These are phyloP conservation scores for Ophiothrix spiculata DNA, from an alignment of 35 echinoderm and acorn worm genomes.

Conservation along the genomic window DNA sequence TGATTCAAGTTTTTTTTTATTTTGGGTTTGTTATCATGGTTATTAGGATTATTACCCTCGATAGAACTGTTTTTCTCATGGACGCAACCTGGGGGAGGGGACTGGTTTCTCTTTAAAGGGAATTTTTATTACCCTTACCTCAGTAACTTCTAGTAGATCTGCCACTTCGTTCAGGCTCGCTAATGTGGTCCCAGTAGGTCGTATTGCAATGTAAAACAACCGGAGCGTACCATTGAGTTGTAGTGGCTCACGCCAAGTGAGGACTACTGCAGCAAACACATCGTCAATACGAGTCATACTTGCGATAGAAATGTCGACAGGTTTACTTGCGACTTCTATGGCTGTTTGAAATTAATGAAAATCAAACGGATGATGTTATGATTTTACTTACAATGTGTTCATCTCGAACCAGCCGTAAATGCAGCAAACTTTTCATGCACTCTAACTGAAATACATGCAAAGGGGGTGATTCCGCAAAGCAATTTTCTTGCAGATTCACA, in stretches of 20 bases:
- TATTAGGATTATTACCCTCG: too few relatives aligned
- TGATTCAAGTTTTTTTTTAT: too few relatives aligned
- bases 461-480: too few relatives aligned
- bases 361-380: not conserved
- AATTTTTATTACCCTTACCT: too few relatives aligned
- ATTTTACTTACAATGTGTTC: not conserved
- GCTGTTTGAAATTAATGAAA: not conserved
- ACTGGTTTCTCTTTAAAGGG: too few relatives aligned
- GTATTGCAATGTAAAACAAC: not conserved
- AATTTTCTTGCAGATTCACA: too few relatives aligned
- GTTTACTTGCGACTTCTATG: not conserved
- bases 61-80: too few relatives aligned
- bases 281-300: not conserved
- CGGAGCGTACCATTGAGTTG: not conserved
- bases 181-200: not conserved
- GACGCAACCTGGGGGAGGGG: too few relatives aligned
- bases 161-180: not conserved
- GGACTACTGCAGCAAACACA: not conserved
- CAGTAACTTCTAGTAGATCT: not conserved
- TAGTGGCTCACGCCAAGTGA: not conserved
- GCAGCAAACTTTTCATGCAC: too few relatives aligned
- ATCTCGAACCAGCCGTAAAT: too few relatives aligned
- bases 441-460: too few relatives aligned
- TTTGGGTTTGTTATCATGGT: too few relatives aligned
- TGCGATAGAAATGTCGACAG: not conserved